Conservation (phyloP, 2,113 vertebrate genomes). For the Triplophysa siluroides region DNA sequence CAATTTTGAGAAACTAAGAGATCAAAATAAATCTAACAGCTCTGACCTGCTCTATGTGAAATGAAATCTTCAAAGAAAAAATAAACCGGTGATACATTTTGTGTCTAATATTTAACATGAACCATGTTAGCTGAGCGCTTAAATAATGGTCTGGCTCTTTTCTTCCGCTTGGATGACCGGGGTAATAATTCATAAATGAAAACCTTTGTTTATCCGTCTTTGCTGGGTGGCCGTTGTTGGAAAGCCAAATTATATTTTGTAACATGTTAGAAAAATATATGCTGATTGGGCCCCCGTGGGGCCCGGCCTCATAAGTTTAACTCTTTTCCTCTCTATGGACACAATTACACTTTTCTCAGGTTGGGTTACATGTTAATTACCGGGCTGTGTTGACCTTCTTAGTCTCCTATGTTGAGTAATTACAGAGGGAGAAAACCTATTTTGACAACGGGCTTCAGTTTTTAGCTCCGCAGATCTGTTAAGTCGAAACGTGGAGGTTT, state of each 20-base stretch:
- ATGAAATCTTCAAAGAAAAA: constrained; percentile 8
- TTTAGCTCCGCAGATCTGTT: constrained; percentile 26
- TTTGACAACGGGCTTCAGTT: constrained; percentile 39
- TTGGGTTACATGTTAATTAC: constrained; percentile 61
- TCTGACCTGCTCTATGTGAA: constrained; percentile 5
- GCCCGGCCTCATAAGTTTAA: constrained; percentile 33
- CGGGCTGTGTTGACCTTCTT: constrained; percentile 46
- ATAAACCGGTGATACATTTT: not conserved
- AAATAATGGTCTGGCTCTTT: constrained; percentile 58
- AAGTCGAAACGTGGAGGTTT: constrained; percentile 26
- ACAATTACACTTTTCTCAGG: constrained; percentile 58
- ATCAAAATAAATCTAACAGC: constrained; percentile 13
- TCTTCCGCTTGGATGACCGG: constrained; percentile 63
- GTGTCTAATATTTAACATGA: constrained; percentile 34
- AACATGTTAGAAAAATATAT: constrained; percentile 58
- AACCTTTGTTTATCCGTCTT: constrained; percentile 56
- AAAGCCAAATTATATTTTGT: constrained; percentile 23
- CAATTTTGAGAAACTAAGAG: not conserved
- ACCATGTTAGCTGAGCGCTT: constrained; percentile 63
- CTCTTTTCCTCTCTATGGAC: constrained; percentile 50
- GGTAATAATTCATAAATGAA: constrained; percentile 61
- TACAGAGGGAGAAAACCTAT: constrained; percentile 45
- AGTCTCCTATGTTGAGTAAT: constrained; percentile 53
- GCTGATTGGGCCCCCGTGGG: constrained; percentile 68
- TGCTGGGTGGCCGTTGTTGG: constrained; percentile 48